Base-by-base conservation (phyloP, 2,113 vertebrate genomes). In the Acanthisitta chloris region DNA sequence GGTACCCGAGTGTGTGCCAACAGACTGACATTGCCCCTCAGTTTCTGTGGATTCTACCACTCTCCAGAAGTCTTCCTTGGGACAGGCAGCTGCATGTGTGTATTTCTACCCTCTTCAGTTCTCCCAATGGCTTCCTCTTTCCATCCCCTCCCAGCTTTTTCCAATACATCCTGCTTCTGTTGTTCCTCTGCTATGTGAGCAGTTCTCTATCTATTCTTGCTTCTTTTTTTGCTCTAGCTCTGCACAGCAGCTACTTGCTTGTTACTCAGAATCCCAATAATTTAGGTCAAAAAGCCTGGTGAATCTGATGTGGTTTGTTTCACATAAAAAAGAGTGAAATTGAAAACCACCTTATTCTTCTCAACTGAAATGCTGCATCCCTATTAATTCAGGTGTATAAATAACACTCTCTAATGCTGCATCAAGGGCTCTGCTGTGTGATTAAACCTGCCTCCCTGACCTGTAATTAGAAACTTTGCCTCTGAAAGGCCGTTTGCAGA, bases 381-480 rank as follows among this genome's bases (percentile, higher is more conserved):
- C 94, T 94, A 91, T 97, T 97, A 97, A 97, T 97, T 97, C 97
- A 97, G 97, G 97, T 97, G 96, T 95, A 96, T 96, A 97, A 97
- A 97, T 95, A 97, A 97, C 95, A 90, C 86, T 86, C 92, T 87
- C 89, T 91, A 86, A 96, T 79, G 77, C 94, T 86, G 95, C 87
- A 96, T 96, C 93, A 96, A 97, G 96, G 86, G 94, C 88, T 95
- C 94, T 93, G 94, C 95, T 97, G 95, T 97, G 92, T 92, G 95
- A 94, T 92, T 94, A 96, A 94, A 96, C 90, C 59, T 67, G 94
- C 95, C 64, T 96, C 43, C 78, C 97, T 98, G 97, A 98, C 97
- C 97, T 98, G 98, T 98, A 98, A 98, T 98, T 98, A 98, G 98
- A 98, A 98, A 98, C 98, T 97, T 97, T 91, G 84, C 96, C 94